A percentile compares a stretch with the other conserved stretches of the same genome.
phyloP scores from a whole-genome alignment of 2,113 vertebrate genomes.

The Ornithorhynchus anatinus region DNA sequence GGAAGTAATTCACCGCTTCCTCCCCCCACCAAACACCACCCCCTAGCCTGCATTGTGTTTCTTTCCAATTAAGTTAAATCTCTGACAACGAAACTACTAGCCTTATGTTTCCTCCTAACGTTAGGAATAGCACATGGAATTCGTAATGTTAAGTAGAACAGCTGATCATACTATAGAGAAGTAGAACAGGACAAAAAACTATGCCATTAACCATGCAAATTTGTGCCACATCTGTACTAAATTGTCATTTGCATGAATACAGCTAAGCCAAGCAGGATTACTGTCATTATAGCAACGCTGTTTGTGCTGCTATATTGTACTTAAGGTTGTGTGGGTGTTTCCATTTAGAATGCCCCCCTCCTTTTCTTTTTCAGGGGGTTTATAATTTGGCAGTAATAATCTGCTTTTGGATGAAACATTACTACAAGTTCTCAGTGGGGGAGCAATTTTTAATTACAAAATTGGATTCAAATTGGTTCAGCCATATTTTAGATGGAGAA shows the following conservation, averaged over 20 bases:
- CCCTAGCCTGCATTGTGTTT: constrained; percentile 8
- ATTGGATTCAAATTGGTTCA: constrained; percentile 36
- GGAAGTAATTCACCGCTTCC: background rate
- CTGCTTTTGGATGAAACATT: constrained; percentile 45
- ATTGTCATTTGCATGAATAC: constrained; percentile 59
- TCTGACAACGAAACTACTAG: constrained; percentile 83
- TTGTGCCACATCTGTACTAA: constrained; percentile 59
- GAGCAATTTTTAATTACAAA: constrained; percentile 56
- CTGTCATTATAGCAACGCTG: constrained; percentile 45
- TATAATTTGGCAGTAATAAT: constrained; percentile 50
- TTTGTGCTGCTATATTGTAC: constrained; percentile 44
- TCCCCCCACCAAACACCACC: background rate
- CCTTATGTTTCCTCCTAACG: constrained; percentile 78
- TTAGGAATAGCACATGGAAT: constrained; percentile 85
- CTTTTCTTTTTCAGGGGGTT: constrained; percentile 39
- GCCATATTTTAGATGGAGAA: constrained; percentile 21
- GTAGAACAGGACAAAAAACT: constrained; percentile 68
- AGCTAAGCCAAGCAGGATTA: constrained; percentile 46
- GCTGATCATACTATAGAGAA: constrained; percentile 75
- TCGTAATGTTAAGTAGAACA: constrained; percentile 82
- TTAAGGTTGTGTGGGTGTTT: constrained; percentile 48
- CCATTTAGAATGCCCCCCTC: constrained; percentile 33
- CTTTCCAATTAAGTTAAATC: constrained; percentile 76
- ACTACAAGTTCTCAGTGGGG: constrained; percentile 31
- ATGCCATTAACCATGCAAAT: constrained; percentile 75